phyloP scores from a whole-genome alignment of 2,113 vertebrate genomes.

The Ceyx cyanopectus region DNA sequence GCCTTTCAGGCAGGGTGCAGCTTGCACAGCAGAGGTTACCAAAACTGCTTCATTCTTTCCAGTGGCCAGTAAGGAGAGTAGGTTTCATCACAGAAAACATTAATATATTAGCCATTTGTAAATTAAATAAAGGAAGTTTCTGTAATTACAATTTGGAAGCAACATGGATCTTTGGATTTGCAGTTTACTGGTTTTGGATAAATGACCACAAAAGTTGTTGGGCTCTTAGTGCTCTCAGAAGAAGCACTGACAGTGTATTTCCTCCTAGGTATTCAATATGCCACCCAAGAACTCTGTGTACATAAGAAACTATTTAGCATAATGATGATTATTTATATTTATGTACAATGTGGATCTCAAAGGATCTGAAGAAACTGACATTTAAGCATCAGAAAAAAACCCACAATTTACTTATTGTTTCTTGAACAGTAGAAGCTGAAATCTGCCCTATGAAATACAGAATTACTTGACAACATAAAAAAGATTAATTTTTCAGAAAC shows the following conservation, averaged over 20 bases:
- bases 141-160: not conserved
- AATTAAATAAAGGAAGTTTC: not conserved
- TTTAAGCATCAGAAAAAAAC: not conserved
- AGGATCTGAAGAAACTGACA: not conserved
- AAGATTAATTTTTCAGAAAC: slow-evolving; percentile 12
- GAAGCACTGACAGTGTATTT: not conserved
- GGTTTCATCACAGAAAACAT: not conserved
- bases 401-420: not conserved
- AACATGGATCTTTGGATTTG: slow-evolving; percentile 20
- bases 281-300: not conserved
- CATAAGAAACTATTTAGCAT: not conserved
- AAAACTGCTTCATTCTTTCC: not conserved
- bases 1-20: not conserved
- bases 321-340: not conserved
- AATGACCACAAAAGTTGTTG: not conserved
- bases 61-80: not conserved
- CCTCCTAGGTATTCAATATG: not conserved
- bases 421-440: not conserved
- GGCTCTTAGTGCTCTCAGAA: not conserved
- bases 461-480: not conserved
- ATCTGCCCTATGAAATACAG: not conserved
- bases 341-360: not conserved
- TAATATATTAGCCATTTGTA: not conserved
- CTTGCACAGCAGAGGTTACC: not conserved
- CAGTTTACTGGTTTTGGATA: not conserved